Percentiles rank a stretch among this genome's conserved stretches.
Conservation (phyloP, 1,140 invertebrate genomes). For the Caenorhabditis tropicalis region DNA sequence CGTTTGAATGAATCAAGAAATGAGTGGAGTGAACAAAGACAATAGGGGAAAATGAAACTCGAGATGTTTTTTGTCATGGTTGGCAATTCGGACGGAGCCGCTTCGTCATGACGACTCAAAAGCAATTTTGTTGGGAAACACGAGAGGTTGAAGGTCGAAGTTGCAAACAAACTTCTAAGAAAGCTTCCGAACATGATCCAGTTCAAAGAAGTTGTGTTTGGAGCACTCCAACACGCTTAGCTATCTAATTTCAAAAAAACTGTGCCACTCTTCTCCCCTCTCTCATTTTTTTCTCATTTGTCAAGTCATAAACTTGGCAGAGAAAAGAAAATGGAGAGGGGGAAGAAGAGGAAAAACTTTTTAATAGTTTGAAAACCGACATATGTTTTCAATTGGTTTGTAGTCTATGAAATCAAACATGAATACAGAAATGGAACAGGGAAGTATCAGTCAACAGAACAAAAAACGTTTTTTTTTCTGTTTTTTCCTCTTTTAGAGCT, state of each 20-base stretch:
- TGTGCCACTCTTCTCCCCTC: background rate
- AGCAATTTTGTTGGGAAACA: background rate
- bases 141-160: background rate
- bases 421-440: background rate
- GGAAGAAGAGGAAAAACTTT: background rate
- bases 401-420: background rate
- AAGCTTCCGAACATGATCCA: conserved; percentile 16
- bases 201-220: conserved; percentile 13
- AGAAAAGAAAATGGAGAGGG: background rate
- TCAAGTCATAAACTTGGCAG: conserved; percentile 27
- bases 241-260: conserved; percentile 40
- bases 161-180: background rate
- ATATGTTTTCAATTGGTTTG: background rate
- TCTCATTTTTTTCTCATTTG: conserved; percentile 23
- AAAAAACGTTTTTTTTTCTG: background rate
- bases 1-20: background rate
- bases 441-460: background rate
- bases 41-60: background rate
- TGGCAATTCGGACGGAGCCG: background rate
- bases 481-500: background rate
- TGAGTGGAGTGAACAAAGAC: background rate
- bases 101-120: background rate
- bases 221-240: conserved; percentile 4
- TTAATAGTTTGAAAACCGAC: background rate
- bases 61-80: conserved; percentile 3